Evolutionary conservation across 1,140 invertebrate species (phyloP).

Genomic region (Procambarus clarkii): DNA sequence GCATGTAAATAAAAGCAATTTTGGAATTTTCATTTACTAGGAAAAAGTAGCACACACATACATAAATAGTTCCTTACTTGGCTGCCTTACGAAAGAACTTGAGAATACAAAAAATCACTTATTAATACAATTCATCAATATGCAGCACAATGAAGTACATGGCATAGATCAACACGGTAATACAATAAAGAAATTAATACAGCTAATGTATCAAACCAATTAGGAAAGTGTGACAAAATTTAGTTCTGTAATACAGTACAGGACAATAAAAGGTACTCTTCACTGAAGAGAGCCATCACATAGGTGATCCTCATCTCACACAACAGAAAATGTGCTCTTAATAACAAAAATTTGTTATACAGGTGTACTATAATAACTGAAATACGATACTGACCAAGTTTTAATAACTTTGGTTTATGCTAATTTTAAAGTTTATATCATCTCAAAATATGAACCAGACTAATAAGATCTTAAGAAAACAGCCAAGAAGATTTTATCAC

Average conservation of each 20-base stretch:
- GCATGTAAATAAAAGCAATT: not conserved
- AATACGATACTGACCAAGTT: not conserved
- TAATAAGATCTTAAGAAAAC: constrained; percentile 28
- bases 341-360: too few relatives aligned
- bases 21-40: constrained; percentile 27
- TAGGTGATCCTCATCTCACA: too few relatives aligned
- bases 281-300: too few relatives aligned
- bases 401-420: not conserved
- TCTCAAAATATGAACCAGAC: not conserved
- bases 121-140: not conserved
- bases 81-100: constrained; percentile 29
- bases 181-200: not conserved
- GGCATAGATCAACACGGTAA: not conserved
- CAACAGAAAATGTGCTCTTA: too few relatives aligned
- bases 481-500: constrained; percentile 54
- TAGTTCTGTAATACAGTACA: not conserved
- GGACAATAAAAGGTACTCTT: too few relatives aligned
- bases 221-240: too few relatives aligned
- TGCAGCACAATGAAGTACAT: not conserved
- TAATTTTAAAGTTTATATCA: not conserved
- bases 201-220: too few relatives aligned
- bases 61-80: constrained; percentile 55
- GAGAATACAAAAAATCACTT: not conserved
- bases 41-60: constrained; percentile 49
- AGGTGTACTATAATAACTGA: not conserved